A percentile compares a stretch with the other conserved stretches of the same genome.
Evolutionary conservation across 2,888 invertebrate genomes (phyloP).

Genomic region (Caenorhabditis panamensis): DNA sequence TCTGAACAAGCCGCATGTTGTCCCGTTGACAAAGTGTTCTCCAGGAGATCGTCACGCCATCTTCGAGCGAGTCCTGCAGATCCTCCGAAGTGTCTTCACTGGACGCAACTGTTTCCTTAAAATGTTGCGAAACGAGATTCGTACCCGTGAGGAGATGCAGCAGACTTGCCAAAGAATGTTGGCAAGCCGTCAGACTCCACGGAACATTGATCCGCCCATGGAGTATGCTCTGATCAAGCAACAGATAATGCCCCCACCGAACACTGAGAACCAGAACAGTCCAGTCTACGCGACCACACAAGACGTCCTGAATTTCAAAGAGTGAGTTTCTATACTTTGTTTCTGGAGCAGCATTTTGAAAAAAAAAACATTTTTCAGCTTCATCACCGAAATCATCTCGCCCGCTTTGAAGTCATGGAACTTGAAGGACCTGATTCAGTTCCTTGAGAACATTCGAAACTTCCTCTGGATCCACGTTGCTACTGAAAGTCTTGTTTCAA

Average conservation of each 20-base stretch:
- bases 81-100: constrained; percentile 35
- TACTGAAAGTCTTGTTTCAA: constrained; percentile 33
- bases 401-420: constrained; percentile 12
- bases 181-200: constrained; percentile 37
- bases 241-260: constrained; percentile 27
- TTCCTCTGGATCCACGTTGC: constrained; percentile 61
- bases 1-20: constrained; percentile 31
- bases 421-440: constrained; percentile 4
- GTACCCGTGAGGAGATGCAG: constrained; percentile 43
- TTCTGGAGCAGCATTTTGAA: neutral
- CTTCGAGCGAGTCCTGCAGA: constrained; percentile 55
- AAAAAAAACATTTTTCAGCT: constrained; percentile 2
- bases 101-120: constrained; percentile 22
- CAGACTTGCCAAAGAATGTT: constrained; percentile 36
- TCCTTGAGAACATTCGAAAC: constrained; percentile 38
- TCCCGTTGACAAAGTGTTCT: constrained; percentile 44
- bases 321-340: constrained; percentile 9
- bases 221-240: constrained; percentile 40
- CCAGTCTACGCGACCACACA: neutral
- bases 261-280: constrained; percentile 13
- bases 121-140: constrained; percentile 36
- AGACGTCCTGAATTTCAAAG: neutral
- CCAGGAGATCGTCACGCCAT: constrained; percentile 50
- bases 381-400: neutral
- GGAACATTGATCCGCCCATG: constrained; percentile 24